Evolutionary conservation across 2,888 invertebrate species (phyloP), one percentile per base, ranked within the genome.

Genomic region (Anodontia alba): DNA sequence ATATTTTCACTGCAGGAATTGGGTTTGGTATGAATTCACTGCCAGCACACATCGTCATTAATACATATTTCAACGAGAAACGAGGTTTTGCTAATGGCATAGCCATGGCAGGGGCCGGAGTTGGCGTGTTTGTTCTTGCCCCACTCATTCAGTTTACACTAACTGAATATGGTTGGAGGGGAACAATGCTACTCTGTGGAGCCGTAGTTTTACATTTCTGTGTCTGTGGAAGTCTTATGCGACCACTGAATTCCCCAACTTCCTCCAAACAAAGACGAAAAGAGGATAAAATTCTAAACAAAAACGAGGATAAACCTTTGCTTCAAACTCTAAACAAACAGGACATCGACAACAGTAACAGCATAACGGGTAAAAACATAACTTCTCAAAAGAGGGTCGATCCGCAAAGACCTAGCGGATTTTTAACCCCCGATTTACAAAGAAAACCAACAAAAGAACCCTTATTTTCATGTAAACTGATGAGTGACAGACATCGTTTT

Each of bases 1-100:
- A n/a, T n/a, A n/a, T n/a, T n/a, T n/a, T n/a, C n/a, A n/a, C n/a
- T 42, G 42, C 76, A 90, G 90, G 89, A 33, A 31, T 83, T 46
- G 90, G 90, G 15, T 68, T 87, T 26, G 87, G 89, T 3, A 71
- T 90, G 71, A 81, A 87, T 54, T 88, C 83, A 31, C 66, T 90
- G 12, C 84, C 86, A 12, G 84, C 87, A 12, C 79, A 83, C n/a
- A 49, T 89, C 26, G 85, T 89, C 42, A 87, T 89, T 1, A 89
- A 89, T 70, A 66, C 69, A 2, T 90, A 89, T 72, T 89, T 90
- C 66, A 75, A 77, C 67, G 83, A 78, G 72, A 83, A 83, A 26
- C 80, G 88, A 10, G 87, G 87, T 10, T 76, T 89, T 29, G 90
- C 88, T 15, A 75, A 80, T 38, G 87, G 89, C n/a, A 86, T 90